Evolutionary conservation across 2,797 vertebrate species (phyloP), one percentile per base, ranked within the genome.

Genomic region (Dendrocincla fuliginosa): DNA sequence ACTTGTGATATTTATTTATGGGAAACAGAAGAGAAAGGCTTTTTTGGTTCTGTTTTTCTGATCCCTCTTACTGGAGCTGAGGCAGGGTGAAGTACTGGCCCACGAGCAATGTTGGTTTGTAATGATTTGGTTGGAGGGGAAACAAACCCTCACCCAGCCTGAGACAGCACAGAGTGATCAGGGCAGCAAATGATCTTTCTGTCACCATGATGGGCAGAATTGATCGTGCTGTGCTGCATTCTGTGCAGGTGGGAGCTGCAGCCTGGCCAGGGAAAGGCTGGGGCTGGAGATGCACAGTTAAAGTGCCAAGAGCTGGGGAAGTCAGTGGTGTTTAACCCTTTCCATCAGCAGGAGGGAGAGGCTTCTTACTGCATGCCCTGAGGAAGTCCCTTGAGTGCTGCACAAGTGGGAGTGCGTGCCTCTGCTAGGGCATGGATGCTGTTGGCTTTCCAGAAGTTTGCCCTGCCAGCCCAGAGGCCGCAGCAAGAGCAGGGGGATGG

Each of bases 171-270:
- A 2, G 85, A 90, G 83, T 56, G 95, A 92, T 91, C 93, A 90
- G 90, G 87, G 73, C 85, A 95, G 90, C 69, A 78, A 78, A 87
- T 93, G 81, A 84, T 81, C 90, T 90, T 93, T 84, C 87, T 88
- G 91, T 91, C 87, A 71, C 67, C 0, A 0, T 53, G 79, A 90
- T 14, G 65, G 94, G 88, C 94, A 84, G 95, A 69, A 90, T 30
- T 81, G 93, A 96, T 94, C 32, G 2, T 68, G 42, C 46, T 84
- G 46, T 5, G 3, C 53, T 41, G 69, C 19, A 1, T 44, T 80
- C 60, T 16, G 76, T 70, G 89, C 91, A 52, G 87, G 56, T 50
- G 78, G 64, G 53, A 76, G 81, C 73, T 75, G 81, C 81, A 90
- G 81, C 71, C 65, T 50, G 79, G 28, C 56, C 14, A 1, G 67